A percentile compares a stretch with the other conserved stretches of the same genome.
Conservation (phyloP, 2,113 vertebrate species). For the Buteo buteo region DNA sequence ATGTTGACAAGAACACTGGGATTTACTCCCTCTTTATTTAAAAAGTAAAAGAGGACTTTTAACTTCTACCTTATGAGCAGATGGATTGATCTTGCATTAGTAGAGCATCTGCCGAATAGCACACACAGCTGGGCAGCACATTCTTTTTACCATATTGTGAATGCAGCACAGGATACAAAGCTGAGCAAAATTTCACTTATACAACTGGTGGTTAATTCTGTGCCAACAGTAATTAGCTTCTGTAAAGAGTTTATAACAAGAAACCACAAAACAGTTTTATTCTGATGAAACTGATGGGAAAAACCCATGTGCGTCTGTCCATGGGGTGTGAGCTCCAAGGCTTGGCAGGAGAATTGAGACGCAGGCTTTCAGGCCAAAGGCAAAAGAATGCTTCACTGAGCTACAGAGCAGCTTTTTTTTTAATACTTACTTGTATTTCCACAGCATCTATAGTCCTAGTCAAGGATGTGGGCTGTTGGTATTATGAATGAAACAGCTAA, state of each 20-base stretch:
- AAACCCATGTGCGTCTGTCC: not conserved
- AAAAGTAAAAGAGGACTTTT: not conserved
- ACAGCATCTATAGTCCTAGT: not conserved
- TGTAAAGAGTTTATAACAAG: constrained; percentile 54
- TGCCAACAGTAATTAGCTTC: constrained; percentile 51
- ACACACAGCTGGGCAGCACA: not conserved
- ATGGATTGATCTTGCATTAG: not conserved
- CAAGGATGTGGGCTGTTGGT: not conserved
- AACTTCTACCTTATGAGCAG: not conserved
- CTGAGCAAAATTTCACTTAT: not conserved
- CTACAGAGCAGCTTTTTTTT: not conserved
- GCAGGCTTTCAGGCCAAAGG: not conserved
- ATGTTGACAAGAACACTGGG: not conserved
- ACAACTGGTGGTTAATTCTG: constrained; percentile 29
- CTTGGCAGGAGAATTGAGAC: constrained; percentile 41
- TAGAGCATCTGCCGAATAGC: not conserved
- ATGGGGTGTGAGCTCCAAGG: not conserved
- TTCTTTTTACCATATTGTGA: not conserved
- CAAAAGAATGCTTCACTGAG: not conserved
- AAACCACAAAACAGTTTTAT: constrained; percentile 55
- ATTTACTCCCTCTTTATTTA: not conserved
- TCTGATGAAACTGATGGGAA: constrained; percentile 32
- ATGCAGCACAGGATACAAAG: constrained; percentile 13
- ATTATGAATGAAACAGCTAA: not conserved
- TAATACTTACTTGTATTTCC: not conserved